Conservation (phyloP, 2,797 vertebrate genomes). For the Hippopotamyrus pictus region DNA sequence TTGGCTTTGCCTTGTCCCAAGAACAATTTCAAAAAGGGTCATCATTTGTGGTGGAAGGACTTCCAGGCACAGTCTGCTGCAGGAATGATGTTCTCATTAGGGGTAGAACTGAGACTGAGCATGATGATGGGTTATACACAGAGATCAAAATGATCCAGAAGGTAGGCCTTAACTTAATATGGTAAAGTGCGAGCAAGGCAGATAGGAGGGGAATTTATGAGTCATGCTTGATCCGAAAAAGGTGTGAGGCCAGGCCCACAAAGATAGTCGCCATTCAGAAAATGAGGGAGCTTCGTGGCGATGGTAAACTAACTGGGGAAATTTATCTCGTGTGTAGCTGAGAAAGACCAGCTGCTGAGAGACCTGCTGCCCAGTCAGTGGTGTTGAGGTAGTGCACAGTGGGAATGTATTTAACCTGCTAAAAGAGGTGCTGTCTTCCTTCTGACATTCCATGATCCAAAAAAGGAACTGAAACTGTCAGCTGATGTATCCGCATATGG, state of each 20-base stretch:
- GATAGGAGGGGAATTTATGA: not conserved
- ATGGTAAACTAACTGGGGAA: not conserved
- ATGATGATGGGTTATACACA: not conserved
- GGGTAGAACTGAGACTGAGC: not conserved
- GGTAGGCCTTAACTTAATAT: not conserved
- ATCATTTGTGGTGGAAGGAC: not conserved
- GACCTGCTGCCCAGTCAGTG: not conserved
- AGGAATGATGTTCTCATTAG: not conserved
- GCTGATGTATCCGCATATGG: not conserved
- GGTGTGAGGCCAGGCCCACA: not conserved
- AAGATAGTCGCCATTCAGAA: not conserved
- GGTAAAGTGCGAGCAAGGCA: not conserved
- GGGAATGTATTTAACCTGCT: slow-evolving; percentile 1
- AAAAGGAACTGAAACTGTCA: not conserved
- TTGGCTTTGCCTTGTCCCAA: not conserved
- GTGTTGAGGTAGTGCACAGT: not conserved
- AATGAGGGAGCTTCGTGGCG: not conserved
- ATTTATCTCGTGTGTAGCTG: not conserved
- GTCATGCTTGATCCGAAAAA: not conserved
- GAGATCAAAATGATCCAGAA: not conserved
- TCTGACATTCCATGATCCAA: not conserved
- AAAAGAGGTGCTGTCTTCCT: not conserved
- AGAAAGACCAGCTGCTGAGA: not conserved
- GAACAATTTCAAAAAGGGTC: not conserved
- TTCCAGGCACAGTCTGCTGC: not conserved